Conservation (phyloP, 35 echinoderm and acorn worm genomes). For the Anneissia japonica region DNA sequence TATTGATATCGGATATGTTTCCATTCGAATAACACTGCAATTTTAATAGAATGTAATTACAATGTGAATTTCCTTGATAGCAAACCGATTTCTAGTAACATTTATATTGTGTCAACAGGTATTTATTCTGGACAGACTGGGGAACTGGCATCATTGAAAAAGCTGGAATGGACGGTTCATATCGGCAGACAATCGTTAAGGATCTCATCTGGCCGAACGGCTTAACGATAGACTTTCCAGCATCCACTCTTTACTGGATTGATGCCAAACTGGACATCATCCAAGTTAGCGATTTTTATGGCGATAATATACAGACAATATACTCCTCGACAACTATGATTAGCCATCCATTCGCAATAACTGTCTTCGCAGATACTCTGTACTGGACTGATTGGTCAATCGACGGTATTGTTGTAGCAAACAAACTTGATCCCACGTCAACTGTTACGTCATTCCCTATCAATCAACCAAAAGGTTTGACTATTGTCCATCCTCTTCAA, state of each 20-base stretch:
- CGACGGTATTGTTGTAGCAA: background rate
- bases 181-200: background rate
- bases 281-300: background rate
- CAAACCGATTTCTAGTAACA: no score
- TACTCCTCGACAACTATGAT: background rate
- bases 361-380: background rate
- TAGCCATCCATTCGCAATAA: background rate
- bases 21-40: no score
- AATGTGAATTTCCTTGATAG: no score
- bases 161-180: background rate
- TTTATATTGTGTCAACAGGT: background rate
- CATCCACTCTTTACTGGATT: background rate
- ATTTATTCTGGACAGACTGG: constrained; percentile 16
- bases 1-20: no score
- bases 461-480: background rate
- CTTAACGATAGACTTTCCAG: background rate
- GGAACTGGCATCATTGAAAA: background rate
- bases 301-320: background rate
- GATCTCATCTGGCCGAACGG: constrained; percentile 1
- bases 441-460: background rate
- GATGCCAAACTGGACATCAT: background rate
- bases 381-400: constrained; percentile 8
- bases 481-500: background rate
- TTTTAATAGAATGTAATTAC: no score
- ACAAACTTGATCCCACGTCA: background rate